Percentiles rank a stretch among this genome's conserved stretches.
Evolutionary conservation across 1,140 invertebrate species (phyloP).

Genomic region (Pogonus chalceus): DNA sequence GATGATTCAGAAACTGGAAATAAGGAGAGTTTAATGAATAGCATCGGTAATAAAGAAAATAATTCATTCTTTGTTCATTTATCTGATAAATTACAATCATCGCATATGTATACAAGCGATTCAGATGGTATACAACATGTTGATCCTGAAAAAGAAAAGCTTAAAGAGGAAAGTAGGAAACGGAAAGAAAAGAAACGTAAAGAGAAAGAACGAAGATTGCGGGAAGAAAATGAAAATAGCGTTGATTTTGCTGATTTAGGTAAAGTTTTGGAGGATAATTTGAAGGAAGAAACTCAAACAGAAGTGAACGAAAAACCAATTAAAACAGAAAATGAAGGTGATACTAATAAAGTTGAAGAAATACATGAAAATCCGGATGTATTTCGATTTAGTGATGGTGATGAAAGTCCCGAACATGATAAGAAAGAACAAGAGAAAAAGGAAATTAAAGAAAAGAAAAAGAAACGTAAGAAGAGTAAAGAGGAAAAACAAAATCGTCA

Average conservation of each 20-base stretch:
- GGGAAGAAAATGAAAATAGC: constrained; percentile 56
- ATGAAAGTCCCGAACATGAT: constrained; percentile 26
- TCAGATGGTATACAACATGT: constrained; percentile 26
- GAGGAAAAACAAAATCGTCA: constrained; percentile 62
- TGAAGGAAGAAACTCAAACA: constrained; percentile 48
- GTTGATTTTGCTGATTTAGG: constrained; percentile 69
- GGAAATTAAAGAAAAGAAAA: constrained; percentile 65
- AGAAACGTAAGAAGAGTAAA: constrained; percentile 71
- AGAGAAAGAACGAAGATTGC: constrained; percentile 39
- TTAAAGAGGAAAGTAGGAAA: constrained; percentile 45
- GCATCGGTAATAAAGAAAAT: constrained; percentile 5
- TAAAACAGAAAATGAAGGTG: constrained; percentile 11
- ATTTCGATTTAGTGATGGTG: constrained; percentile 47
- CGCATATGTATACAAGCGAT: constrained; percentile 32
- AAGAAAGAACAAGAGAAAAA: constrained; percentile 30
- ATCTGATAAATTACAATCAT: constrained; percentile 27
- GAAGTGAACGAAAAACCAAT: constrained; percentile 29
- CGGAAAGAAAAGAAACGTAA: constrained; percentile 61
- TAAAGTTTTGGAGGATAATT: constrained; percentile 66
- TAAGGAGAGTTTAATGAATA: background rate
- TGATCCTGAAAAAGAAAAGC: constrained; percentile 20
- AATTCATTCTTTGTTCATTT: constrained; percentile 14
- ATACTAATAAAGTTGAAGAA: constrained; percentile 16
- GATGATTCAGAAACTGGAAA: constrained; percentile 45
- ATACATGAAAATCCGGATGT: constrained; percentile 36